These are phyloP conservation scores for Hyposmocoma kahamanoa DNA, from an alignment of 1,140 invertebrate species.

Conservation along the genomic window DNA sequence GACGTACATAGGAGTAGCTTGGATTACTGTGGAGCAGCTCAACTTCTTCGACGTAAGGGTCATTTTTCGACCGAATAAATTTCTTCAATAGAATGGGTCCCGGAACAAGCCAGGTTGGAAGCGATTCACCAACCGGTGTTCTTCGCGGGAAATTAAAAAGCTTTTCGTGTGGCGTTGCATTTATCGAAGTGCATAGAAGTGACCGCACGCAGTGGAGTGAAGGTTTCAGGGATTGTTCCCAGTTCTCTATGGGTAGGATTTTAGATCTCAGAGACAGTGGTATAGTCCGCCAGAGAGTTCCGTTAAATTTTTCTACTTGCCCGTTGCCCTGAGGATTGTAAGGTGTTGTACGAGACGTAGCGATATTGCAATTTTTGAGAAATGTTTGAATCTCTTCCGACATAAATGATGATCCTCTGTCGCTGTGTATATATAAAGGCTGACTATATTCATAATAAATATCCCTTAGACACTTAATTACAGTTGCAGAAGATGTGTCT, in stretches of 20 bases:
- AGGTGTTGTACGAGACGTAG: conserved; percentile 5
- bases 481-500: conserved; percentile 18
- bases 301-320: conserved; percentile 16
- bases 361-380: background rate
- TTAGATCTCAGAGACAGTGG: background rate
- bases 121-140: background rate
- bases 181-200: conserved; percentile 8
- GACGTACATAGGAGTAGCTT: conserved; percentile 8
- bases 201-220: conserved; percentile 9
- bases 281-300: conserved; percentile 3
- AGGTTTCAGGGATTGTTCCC: background rate
- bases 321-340: conserved; percentile 25
- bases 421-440: conserved; percentile 23
- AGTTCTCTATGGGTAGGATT: background rate
- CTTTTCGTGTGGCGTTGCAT: conserved; percentile 10
- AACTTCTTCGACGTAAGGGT: conserved; percentile 12
- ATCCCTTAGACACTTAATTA: conserved; percentile 18
- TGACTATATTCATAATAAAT: conserved; percentile 18
- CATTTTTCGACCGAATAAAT: conserved; percentile 3
- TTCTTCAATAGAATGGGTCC: conserved; percentile 3
- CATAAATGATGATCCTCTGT: conserved; percentile 6
- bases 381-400: conserved; percentile 1
- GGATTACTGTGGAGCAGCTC: conserved; percentile 11
- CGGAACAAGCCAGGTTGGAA: conserved; percentile 4
- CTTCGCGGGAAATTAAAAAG: background rate